Evolutionary conservation across 2,113 vertebrate genomes (phyloP).

Genomic region (Serinus canaria): DNA sequence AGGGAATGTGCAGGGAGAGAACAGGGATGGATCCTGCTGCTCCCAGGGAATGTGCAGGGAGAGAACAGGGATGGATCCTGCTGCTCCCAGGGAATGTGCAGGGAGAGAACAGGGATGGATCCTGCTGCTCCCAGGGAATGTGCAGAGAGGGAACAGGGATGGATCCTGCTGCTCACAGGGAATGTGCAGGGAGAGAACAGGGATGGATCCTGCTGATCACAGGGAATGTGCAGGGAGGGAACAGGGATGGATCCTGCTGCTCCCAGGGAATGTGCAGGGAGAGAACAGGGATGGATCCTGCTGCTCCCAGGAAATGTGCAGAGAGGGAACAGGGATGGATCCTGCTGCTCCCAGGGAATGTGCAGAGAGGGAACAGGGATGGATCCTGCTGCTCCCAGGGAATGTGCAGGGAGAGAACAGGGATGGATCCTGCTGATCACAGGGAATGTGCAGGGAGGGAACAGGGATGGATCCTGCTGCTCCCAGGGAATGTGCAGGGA

Average conservation of each 20-base stretch:
- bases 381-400: not conserved
- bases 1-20: not conserved
- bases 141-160: not conserved
- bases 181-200: not conserved
- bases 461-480: not conserved
- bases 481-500: not conserved
- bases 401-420: not conserved
- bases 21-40: too few relatives aligned
- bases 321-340: not conserved
- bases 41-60: too few relatives aligned
- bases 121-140: not conserved
- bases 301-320: not conserved
- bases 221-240: not conserved
- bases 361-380: not conserved
- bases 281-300: not conserved
- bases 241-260: not conserved
- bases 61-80: not conserved
- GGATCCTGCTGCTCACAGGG: not conserved
- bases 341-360: not conserved
- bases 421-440: not conserved
- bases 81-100: not conserved
- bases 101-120: not conserved
- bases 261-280: not conserved
- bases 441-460: not conserved
- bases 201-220: not conserved